phyloP scores from a whole-genome alignment of 2,797 vertebrate genomes.

The Takifugu rubripes region DNA sequence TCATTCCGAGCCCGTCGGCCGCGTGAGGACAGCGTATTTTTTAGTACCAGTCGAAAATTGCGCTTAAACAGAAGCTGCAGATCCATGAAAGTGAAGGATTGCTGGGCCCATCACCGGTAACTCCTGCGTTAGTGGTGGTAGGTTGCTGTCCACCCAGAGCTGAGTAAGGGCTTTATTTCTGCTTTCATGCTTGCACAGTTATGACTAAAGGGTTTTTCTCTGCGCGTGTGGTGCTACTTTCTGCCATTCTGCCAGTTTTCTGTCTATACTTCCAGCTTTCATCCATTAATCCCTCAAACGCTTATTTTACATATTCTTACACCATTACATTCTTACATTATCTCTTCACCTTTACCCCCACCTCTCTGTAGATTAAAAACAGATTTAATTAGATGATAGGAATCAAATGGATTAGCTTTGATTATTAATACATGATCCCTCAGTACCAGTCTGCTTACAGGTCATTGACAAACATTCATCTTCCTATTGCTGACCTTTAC shows the following conservation, averaged over 20 bases:
- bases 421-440: background rate
- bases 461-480: too few relatives aligned
- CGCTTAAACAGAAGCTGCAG: too few relatives aligned
- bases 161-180: slow-evolving; percentile 1
- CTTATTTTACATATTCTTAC: background rate
- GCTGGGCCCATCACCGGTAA: too few relatives aligned
- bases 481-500: too few relatives aligned
- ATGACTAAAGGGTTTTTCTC: slow-evolving; percentile 6
- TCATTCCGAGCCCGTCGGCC: slow-evolving; percentile 5
- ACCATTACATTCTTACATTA: background rate
- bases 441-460: too few relatives aligned
- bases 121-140: background rate
- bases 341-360: too few relatives aligned
- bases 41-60: background rate
- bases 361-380: background rate
- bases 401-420: too few relatives aligned
- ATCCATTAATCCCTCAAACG: background rate
- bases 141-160: background rate
- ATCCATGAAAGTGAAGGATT: too few relatives aligned
- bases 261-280: background rate
- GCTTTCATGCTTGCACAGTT: background rate
- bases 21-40: slow-evolving; percentile 3
- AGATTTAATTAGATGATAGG: background rate
- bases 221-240: slow-evolving; percentile 4
- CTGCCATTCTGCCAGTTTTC: too few relatives aligned